Conservation (phyloP, 2,888 invertebrate genomes). For the Petrolisthes cinctipes region DNA sequence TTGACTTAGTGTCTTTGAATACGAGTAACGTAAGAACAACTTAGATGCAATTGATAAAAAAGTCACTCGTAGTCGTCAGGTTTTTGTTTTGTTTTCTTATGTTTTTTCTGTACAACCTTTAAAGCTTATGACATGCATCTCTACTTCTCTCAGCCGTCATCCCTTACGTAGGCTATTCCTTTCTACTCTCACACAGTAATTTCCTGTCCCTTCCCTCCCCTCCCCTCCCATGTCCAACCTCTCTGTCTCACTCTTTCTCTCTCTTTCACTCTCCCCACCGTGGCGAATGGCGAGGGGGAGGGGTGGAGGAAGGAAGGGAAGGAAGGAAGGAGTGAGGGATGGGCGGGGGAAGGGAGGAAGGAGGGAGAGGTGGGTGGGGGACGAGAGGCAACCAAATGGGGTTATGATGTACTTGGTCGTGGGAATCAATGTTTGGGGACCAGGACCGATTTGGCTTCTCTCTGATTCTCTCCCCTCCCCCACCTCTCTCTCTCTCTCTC, state of each 20-base stretch:
- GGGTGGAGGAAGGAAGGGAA: not conserved
- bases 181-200: not conserved
- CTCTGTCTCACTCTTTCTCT: conserved; percentile 17
- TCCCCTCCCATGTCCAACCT: not conserved
- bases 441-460: conserved; percentile 22
- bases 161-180: no score
- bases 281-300: conserved; percentile 40
- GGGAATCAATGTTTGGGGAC: conserved; percentile 44
- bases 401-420: conserved; percentile 33
- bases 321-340: not conserved
- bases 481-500: not conserved
- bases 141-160: no score
- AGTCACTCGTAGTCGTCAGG: no score
- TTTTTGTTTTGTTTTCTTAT: no score
- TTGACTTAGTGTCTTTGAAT: no score
- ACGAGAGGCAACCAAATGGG: conserved; percentile 12
- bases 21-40: no score
- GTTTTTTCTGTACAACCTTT: no score
- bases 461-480: not conserved
- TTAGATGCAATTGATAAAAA: no score
- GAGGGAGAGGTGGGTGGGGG: conserved; percentile 10
- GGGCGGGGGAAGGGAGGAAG: conserved; percentile 1
- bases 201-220: not conserved
- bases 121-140: no score
- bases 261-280: conserved; percentile 21